Evolutionary conservation across 2,113 vertebrate species (phyloP), one percentile per base, ranked within the genome.

Genomic region (Saiga tatarica): DNA sequence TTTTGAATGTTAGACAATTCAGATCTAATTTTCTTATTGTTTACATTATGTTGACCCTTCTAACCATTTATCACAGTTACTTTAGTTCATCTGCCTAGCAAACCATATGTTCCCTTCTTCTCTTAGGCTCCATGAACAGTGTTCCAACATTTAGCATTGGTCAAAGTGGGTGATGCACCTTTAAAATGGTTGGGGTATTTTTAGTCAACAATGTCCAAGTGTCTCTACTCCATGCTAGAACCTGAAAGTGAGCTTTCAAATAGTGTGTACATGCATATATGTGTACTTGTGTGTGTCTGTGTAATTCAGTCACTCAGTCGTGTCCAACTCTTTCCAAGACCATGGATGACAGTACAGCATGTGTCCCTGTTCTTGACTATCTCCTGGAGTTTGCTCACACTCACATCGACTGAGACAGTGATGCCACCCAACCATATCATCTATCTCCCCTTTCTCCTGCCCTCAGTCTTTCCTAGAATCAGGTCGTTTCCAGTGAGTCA

Each of bases 261-360:
- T 39, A 6, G 39, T 36, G 2, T 78, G 8, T 60, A 25, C 59
- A 3, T 28, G 3, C 30, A 15, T 84, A 1, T 55, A 45, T 33
- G n/a, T 47, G 23, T 50, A 36, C 33, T 5, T 47, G 14, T 8
- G 25, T 23, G 1, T 82, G 6, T 50, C 26, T 45, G 13, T 39
- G 30, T 71, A 36, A 39, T 12, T 74, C n/a, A 39, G 19, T 39
- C 5, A 25, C 36, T 39, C 2, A 1, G 19, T 39, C 4, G 0
- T 74, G 67, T 39, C 36, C 1, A 6, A 39, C 67, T 39, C 5
- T 74, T 74, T 39, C 9, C 5, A 9, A 67, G 16, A 19, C 17
- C 17, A 67, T 74, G 36, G 39, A 74, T 0, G 0, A 13, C 5
- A 74, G 21, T 39, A 74, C 2, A 25, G 5, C 21, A 39, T 11